Base-by-base conservation (phyloP, 2,113 vertebrate species). In the Nanorana parkeri region DNA sequence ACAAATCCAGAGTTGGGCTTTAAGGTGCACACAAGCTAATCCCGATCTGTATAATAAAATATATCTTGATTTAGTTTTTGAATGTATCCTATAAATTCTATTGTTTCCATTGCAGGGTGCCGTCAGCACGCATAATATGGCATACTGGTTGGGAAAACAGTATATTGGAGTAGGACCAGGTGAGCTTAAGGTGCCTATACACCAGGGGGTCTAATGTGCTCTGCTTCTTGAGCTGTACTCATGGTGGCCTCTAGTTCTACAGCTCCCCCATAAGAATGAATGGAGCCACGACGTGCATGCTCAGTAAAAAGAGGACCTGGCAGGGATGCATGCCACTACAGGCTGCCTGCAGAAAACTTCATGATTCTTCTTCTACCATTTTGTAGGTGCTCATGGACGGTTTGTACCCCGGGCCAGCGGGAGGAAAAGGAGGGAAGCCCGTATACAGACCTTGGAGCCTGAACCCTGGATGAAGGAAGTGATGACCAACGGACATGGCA, bases 111-210 rank as follows among this genome's bases (percentile, higher is more conserved):
- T 77, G 0, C 69, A 99, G 97, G 94, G 92, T 8, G 95, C 96
- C 5, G 86, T 94, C 68, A 96, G 97, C 87, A 88, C 83, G 63
- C 97, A 99, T 92, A 99, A 98, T 85, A 85, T 94, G 71, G 94
- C 91, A 0, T 98, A 98, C 89, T 99, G 97, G 96, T 93, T 84
- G 73, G 94, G 92, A 0, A 90, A 91, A 41, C 95, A 96, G 77
- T 99, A 98, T 89, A 89, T 99, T 0, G 96, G 97, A 0, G 83
- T 99, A 5, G 97, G 97, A 66, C 97, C 97, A 36, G 97, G 97
- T 98, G 88, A 90, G 87, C 81, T n/a, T 64, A 28, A 19, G 3
- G 0, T 54, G 21, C 19, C 6, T 23, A 52, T 3, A 6, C 32
- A 71, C 13, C 5, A 21, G 6, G 7, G 19, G 19, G 58, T 20